Evolutionary conservation across 1,140 invertebrate species (phyloP), one percentile per base, ranked within the genome.

Genomic region (Hermatobates lingyangjiaoensis): DNA sequence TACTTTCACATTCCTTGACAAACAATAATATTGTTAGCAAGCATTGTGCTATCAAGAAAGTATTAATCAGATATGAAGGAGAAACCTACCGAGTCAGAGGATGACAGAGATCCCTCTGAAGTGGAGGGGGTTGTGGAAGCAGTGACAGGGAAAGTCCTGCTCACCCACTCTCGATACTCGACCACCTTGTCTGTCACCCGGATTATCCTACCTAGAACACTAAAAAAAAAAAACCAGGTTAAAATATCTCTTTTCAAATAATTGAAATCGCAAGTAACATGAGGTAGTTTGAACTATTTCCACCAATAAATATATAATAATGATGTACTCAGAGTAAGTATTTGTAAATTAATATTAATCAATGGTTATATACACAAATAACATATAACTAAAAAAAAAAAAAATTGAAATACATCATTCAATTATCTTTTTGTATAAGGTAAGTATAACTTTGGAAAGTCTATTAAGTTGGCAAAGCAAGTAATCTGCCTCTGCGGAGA

Each of bases 161-260:
- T 74, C 57, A 82, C 78, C 78, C 80, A 83, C 56, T 74, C 74
- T 54, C 92, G 76, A 66, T 95, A 94, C 47, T 86, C 77, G 59
- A 95, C 81, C 40, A 95, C 91, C 68, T 93, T 86, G 68, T 95
- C 88, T 15, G 89, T 92, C 51, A 95, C 82, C 56, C 85, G 77
- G 51, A 96, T 77, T 56, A 96, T 88, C 58, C 90, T 79, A 55
- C 89, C 88, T 54, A 94, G 71, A 65, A 89, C 86, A 69, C 79
- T 79, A 61, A 61, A 60, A 64, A 56, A 42, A 56, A 40, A 50
- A 30, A 58, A 56, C 30, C n/a, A 21, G 30, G 7, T 34, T 7
- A 34, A 10, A 10, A n/a, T n/a, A 10, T 34, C 30, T 10, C 7
- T 34, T n/a, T 10, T 34, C 30, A 10, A 34, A 34, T 34, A 34